These are phyloP conservation scores for Eptatretus atami DNA, from an alignment of 2,797 vertebrate genomes.

Conservation along the genomic window DNA sequence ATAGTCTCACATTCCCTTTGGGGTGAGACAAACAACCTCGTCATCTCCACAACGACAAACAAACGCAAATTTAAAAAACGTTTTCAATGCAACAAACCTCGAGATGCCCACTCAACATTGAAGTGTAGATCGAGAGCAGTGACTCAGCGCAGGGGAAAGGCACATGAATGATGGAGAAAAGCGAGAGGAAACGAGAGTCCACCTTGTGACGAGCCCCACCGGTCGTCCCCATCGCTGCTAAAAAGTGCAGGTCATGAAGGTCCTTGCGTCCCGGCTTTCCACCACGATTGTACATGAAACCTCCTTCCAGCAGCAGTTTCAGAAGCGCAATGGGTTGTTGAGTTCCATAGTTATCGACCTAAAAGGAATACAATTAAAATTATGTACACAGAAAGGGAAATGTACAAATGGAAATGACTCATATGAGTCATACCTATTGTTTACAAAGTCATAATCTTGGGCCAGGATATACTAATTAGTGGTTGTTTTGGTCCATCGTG, in stretches of 20 bases:
- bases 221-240: slow-evolving; percentile 79
- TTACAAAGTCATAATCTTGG: no score
- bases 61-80: no score
- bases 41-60: no score
- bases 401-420: background rate
- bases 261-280: slow-evolving; percentile 63
- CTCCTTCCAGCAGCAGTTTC: slow-evolving; percentile 51
- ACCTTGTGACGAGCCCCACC: slow-evolving; percentile 78
- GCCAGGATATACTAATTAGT: no score
- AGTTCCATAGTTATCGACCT: slow-evolving; percentile 79
- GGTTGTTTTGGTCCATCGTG: no score
- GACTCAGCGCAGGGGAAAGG: slow-evolving; percentile 47
- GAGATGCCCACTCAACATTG: slow-evolving; percentile 56
- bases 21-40: no score
- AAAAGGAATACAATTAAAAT: slow-evolving; percentile 6
- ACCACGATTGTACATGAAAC: slow-evolving; percentile 48
- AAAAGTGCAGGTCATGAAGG: slow-evolving; percentile 50
- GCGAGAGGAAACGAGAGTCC: slow-evolving; percentile 50
- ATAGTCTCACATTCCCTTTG: no score
- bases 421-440: background rate
- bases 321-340: slow-evolving; percentile 77
- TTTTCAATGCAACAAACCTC: slow-evolving; percentile 15
- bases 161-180: slow-evolving; percentile 61
- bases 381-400: background rate
- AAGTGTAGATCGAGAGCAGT: slow-evolving; percentile 43